Evolutionary conservation across 2,888 invertebrate species (phyloP).

Genomic region (Drosophila macrospina): DNA sequence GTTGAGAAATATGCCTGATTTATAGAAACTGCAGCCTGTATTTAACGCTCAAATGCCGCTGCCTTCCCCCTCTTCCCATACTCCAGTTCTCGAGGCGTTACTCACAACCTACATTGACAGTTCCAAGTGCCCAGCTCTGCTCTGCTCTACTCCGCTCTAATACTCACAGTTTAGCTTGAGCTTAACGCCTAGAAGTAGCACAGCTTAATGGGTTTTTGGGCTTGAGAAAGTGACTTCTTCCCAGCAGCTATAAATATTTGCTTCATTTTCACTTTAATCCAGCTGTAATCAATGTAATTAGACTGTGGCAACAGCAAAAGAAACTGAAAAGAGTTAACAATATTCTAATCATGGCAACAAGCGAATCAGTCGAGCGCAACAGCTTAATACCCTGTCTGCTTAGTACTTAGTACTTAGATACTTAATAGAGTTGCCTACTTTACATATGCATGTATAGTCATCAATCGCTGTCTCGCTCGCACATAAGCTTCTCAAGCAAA

Average conservation of each 20-base stretch:
- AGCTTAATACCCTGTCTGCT: no score
- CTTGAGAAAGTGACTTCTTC: constrained; percentile 33
- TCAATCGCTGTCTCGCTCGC: no score
- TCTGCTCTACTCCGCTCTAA: constrained; percentile 14
- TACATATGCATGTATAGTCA: no score
- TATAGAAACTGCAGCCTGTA: constrained; percentile 73
- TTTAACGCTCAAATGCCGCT: constrained; percentile 60
- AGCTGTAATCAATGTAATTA: constrained; percentile 8
- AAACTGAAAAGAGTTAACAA: neutral
- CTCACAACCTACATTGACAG: constrained; percentile 53
- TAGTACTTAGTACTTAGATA: no score
- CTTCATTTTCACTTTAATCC: constrained; percentile 29
- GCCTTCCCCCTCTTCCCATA: neutral
- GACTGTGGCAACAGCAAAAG: neutral
- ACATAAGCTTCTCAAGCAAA: no score
- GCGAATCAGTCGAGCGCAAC: neutral
- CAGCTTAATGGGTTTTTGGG: constrained; percentile 28
- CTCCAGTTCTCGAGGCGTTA: constrained; percentile 24
- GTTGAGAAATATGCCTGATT: constrained; percentile 79
- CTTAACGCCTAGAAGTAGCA: constrained; percentile 27
- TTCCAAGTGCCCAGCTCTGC: constrained; percentile 8
- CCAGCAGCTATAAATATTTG: neutral
- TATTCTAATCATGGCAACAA: neutral
- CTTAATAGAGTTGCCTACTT: no score
- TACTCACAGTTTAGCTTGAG: constrained; percentile 15